phyloP scores from a whole-genome alignment of 2,797 vertebrate genomes.

The Gymnoscopelus microlampas region DNA sequence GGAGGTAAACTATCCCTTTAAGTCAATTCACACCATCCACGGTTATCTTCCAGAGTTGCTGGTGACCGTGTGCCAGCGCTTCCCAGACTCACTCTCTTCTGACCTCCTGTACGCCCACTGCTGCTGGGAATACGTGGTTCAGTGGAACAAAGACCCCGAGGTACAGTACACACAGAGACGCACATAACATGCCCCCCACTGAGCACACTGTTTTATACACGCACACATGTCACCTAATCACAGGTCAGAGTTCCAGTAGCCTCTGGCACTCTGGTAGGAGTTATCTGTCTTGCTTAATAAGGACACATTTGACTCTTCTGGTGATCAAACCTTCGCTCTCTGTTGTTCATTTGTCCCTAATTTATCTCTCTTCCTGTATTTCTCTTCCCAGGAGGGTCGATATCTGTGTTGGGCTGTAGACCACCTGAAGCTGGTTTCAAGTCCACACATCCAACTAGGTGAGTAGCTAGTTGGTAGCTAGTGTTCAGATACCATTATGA shows the following conservation, averaged over 20 bases:
- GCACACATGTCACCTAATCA: background rate
- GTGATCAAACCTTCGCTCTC: background rate
- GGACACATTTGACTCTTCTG: background rate
- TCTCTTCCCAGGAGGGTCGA: slow-evolving; percentile 84
- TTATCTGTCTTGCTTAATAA: no score
- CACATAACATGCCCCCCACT: background rate
- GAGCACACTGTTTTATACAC: background rate
- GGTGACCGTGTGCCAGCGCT: slow-evolving; percentile 85
- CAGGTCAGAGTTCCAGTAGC: no score
- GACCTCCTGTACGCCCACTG: slow-evolving; percentile 93
- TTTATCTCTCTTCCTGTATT: slow-evolving; percentile 8
- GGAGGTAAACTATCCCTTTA: no score
- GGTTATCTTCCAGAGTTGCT: slow-evolving; percentile 83
- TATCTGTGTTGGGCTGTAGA: slow-evolving; percentile 88
- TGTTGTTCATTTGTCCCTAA: background rate
- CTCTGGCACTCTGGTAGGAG: no score
- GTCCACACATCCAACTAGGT: slow-evolving; percentile 95
- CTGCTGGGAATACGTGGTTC: slow-evolving; percentile 97
- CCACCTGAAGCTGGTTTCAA: slow-evolving; percentile 89
- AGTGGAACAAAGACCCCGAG: slow-evolving; percentile 99
- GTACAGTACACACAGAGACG: slow-evolving; percentile 79
- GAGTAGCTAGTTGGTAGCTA: slow-evolving; percentile 43
- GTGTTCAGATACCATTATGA: background rate
- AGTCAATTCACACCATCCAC: background rate
- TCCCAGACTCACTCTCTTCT: slow-evolving; percentile 91